Evolutionary conservation across 2,113 vertebrate species (phyloP), one percentile per base, ranked within the genome.

Genomic region (Sisor rabdophorus): DNA sequence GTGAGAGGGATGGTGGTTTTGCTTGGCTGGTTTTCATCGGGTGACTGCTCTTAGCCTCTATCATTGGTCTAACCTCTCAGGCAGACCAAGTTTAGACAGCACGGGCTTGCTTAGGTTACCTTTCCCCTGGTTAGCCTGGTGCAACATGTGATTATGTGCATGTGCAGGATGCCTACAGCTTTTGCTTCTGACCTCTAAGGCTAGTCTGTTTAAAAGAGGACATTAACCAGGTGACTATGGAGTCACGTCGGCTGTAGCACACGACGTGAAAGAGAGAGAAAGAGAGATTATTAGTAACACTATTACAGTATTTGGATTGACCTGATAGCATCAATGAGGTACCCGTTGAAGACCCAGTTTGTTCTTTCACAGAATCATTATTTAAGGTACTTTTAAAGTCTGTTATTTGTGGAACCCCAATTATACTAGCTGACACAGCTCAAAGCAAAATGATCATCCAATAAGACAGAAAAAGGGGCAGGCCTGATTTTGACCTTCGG

Each of bases 61-160:
- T 70, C 77, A 82, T 82, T 82, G 80, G 80, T 71, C 72, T 76
- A 24, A 15, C 48, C 22, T 48, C 48, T n/a, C 26, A 30, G 44
- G 28, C 75, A 19, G 56, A 11, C 60, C 65, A 77, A 75, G 78
- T 75, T 75, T 83, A 80, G 76, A 77, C 54, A 56, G 68, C 32
- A 12, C 26, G 22, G 40, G 26, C 3, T 15, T 78, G 72, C 19
- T 69, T 56, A 44, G 2, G 55, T 83, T 58, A 83, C 82, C 82
- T 81, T 79, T 83, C 63, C 67, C 61, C 82, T 83, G 73, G 73
- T 81, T 79, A 79, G 44, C 40, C 40, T 56, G 67, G 16, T 63
- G 60, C 44, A 67, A 19, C 36, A 71, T 59, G 76, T 61, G 76
- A 71, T 40, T 22, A 28, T 59, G 26, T 71, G 26, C 58, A 40